phyloP scores from a whole-genome alignment of 2,113 vertebrate species.

The Eulemur rufifrons region DNA sequence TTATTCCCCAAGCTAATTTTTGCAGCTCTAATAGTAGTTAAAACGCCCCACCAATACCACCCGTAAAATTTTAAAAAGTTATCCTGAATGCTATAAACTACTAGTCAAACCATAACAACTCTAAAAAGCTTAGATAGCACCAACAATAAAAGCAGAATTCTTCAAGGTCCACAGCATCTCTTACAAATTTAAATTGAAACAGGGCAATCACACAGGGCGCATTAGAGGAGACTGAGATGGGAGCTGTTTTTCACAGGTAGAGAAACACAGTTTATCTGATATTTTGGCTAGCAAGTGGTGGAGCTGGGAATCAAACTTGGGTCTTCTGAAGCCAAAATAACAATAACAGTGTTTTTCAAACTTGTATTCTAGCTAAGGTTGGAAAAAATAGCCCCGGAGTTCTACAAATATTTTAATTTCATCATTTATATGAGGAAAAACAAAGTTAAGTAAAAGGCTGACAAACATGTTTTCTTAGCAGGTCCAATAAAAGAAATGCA shows the following conservation, averaged over 20 bases:
- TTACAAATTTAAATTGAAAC: background rate
- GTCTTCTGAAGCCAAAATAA: background rate
- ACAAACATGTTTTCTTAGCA: background rate
- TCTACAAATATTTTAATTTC: background rate
- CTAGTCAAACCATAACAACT: background rate
- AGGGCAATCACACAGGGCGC: background rate
- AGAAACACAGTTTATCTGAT: background rate
- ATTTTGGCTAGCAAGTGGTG: background rate
- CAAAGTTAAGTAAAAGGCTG: background rate
- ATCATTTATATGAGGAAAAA: background rate
- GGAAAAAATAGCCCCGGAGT: background rate
- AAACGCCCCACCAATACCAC: background rate
- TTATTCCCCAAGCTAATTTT: background rate
- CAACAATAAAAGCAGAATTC: slow-evolving; percentile 22
- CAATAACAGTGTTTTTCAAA: background rate
- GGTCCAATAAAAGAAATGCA: background rate
- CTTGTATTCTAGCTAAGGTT: background rate
- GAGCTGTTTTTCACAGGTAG: slow-evolving; percentile 5
- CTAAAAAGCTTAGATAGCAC: background rate
- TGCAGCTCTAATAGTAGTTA: background rate
- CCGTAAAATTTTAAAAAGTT: background rate
- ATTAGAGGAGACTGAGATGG: background rate
- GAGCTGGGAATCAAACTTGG: background rate
- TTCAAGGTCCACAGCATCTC: background rate
- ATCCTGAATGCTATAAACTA: background rate